A percentile compares a stretch with the other conserved stretches of the same genome.
Evolutionary conservation across 1,140 invertebrate species (phyloP).

Genomic region (Achroia grisella): DNA sequence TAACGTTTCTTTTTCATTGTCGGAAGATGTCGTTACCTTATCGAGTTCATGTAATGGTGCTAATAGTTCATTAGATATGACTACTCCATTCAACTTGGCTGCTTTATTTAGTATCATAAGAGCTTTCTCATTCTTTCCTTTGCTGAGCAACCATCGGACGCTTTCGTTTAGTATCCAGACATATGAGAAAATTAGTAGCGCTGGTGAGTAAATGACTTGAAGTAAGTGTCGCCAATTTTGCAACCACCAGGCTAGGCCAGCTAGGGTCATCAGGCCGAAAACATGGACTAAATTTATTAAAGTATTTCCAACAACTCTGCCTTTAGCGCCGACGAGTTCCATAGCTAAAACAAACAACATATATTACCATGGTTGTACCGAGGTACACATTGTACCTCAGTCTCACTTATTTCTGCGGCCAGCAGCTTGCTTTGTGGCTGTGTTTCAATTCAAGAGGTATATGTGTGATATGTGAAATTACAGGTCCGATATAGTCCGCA

Average conservation of each 20-base stretch:
- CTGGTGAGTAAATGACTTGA: slow-evolving; percentile 79
- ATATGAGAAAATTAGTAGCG: slow-evolving; percentile 78
- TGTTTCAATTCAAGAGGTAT: no score
- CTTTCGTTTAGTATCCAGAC: slow-evolving; percentile 80
- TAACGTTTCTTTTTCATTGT: slow-evolving; percentile 21
- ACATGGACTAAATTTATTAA: slow-evolving; percentile 82
- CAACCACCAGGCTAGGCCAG: slow-evolving; percentile 79
- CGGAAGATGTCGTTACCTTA: slow-evolving; percentile 8
- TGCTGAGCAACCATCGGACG: slow-evolving; percentile 84
- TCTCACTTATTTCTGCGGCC: no score
- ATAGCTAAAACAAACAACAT: slow-evolving; percentile 75
- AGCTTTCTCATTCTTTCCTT: slow-evolving; percentile 71
- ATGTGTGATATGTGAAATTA: no score
- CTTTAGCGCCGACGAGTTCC: slow-evolving; percentile 83
- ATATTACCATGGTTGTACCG: no score
- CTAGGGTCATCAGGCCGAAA: slow-evolving; percentile 80
- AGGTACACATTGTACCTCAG: no score
- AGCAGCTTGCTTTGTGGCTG: no score
- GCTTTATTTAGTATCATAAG: slow-evolving; percentile 75
- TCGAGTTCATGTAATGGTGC: slow-evolving; percentile 34
- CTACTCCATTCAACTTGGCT: slow-evolving; percentile 80
- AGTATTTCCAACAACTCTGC: slow-evolving; percentile 83
- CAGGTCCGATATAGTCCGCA: no score
- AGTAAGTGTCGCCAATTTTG: slow-evolving; percentile 82
- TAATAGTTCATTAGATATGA: slow-evolving; percentile 73